Conservation (phyloP, 2,797 vertebrate species). For the Pogoniulus pusillus region DNA sequence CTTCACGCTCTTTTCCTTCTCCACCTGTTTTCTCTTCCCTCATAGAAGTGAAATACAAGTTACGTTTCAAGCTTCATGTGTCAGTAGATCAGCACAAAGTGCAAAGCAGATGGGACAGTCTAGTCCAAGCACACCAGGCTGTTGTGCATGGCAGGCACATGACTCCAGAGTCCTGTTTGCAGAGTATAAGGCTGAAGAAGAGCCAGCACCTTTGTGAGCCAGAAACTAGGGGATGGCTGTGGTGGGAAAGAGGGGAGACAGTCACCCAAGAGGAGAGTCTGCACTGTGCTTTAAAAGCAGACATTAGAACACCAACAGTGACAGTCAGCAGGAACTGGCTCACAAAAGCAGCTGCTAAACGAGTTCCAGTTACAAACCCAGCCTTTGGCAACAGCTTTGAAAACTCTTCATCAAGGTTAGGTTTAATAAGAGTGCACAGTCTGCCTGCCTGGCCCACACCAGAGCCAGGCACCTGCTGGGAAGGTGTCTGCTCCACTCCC, state of each 20-base stretch:
- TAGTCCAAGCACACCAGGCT: background rate
- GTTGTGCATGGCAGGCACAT: rapidly evolving
- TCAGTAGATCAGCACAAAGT: background rate
- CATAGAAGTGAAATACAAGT: background rate
- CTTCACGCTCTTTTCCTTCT: background rate
- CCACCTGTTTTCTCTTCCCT: background rate
- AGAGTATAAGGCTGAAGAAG: background rate
- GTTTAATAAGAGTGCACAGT: background rate
- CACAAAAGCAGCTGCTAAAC: background rate
- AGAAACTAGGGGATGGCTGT: background rate
- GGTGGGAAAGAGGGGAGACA: background rate
- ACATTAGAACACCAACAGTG: background rate
- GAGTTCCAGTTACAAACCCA: background rate
- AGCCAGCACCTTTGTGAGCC: background rate
- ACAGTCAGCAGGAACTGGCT: background rate
- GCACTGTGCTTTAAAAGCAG: background rate
- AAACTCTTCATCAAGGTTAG: background rate
- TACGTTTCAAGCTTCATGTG: background rate
- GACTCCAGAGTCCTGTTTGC: background rate
- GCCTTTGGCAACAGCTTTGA: background rate
- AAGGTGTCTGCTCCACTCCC: background rate
- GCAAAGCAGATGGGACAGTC: background rate
- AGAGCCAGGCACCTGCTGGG: background rate
- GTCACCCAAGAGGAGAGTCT: background rate
- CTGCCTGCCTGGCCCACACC: background rate